phyloP scores from a whole-genome alignment of 2,113 vertebrate genomes.

The Phainopepla nitens region DNA sequence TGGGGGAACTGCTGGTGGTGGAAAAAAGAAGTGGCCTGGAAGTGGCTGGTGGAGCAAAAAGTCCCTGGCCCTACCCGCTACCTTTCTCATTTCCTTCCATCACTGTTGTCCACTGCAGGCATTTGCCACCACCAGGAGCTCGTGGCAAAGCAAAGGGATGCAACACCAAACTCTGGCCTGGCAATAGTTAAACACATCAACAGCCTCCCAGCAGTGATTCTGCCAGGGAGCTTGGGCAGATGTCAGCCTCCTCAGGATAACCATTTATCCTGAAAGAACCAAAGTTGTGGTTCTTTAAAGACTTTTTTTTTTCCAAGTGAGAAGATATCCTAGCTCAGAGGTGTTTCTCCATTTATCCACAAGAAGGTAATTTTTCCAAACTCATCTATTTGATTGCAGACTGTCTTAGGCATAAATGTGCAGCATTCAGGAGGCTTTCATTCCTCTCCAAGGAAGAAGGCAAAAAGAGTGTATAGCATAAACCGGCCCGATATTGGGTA shows the following conservation, averaged over 20 bases:
- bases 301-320: rapidly evolving
- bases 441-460: not conserved
- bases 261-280: not conserved
- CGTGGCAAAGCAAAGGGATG: not conserved
- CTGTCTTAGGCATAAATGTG: not conserved
- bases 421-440: not conserved
- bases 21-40: not conserved
- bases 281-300: not conserved
- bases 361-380: not conserved
- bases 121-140: not conserved
- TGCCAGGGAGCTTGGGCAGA: not conserved
- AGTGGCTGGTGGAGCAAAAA: not conserved
- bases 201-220: not conserved
- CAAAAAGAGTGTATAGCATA: not conserved
- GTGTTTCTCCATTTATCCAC: not conserved
- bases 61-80: not conserved
- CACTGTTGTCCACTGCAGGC: not conserved
- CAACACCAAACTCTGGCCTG: not conserved
- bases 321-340: not conserved
- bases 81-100: not conserved
- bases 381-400: not conserved
- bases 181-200: not conserved
- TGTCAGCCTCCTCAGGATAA: not conserved
- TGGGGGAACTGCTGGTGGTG: not conserved
- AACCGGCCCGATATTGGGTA: rapidly evolving